A percentile compares a stretch with the other conserved stretches of the same genome.
Conservation (phyloP, 2,113 vertebrate genomes). For the Chiloscyllium plagiosum region DNA sequence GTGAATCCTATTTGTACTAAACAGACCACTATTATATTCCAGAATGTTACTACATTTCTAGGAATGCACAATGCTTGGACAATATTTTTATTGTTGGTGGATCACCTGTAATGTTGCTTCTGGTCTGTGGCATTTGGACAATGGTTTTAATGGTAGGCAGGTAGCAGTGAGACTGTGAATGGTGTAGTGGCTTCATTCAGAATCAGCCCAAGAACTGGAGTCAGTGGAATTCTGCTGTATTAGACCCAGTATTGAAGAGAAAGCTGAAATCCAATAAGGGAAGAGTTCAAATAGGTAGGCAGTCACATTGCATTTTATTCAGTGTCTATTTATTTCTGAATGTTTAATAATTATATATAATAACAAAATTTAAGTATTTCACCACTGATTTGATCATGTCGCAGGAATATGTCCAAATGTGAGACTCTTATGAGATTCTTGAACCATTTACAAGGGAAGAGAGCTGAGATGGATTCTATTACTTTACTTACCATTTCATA, state of each 20-base stretch:
- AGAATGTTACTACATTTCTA: neutral
- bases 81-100: neutral
- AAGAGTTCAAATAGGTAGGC: neutral
- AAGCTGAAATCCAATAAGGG: neutral
- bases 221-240: neutral
- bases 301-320: neutral
- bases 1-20: constrained; percentile 14
- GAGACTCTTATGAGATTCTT: neutral
- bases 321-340: neutral
- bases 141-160: neutral
- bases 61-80: neutral
- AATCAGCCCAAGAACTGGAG: neutral
- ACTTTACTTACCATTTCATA: neutral
- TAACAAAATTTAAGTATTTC: neutral
- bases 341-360: neutral
- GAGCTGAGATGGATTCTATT: neutral
- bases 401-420: neutral
- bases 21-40: constrained; percentile 1
- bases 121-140: neutral
- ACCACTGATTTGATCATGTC: neutral
- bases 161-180: neutral
- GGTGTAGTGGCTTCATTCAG: neutral
- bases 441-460: neutral
- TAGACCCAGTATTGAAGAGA: neutral
- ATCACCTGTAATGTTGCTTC: neutral